Base-by-base conservation (phyloP, 2,113 vertebrate genomes). In the Gadus chalcogrammus region DNA sequence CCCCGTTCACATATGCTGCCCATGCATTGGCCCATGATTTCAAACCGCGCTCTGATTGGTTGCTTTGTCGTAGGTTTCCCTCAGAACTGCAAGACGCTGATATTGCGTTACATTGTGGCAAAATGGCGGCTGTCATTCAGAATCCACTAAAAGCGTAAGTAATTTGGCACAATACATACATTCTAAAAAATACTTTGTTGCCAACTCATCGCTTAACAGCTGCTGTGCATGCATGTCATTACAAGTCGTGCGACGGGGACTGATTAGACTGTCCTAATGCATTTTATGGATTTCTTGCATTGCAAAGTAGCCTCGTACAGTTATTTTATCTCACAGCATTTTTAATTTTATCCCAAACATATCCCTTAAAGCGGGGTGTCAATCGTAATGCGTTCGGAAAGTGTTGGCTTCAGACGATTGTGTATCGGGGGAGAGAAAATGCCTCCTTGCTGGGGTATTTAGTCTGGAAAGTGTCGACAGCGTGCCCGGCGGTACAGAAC, bases 111-210 rank as follows among this genome's bases (percentile, higher is more conserved):
- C 95, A 97, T 94, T 95, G 94, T 94, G 94, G 95, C 96, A 97
- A 97, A 97, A 98, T 98, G 96, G 96, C 96, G 96, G 95, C 96
- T 97, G 96, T 97, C 96, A 98, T 98, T 98, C 96, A 98, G 95
- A 97, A 97, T 94, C 96, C 95, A 93, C 94, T 98, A 93, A 98
- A 97, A 96, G 95, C 95, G 96, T 97, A 95, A 97, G 96, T 98
- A 96, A 92, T 90, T 89, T 85, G 77, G 80, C 62, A 85, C 76
- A 85, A 85, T 88, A 71, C 60, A 63, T 38, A 81, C 82, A 78
- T 84, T 86, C 61, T 76, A 52, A 84, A 63, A 64, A 68, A 79
- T 79, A 87, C 75, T 91, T 89, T 88, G 73, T 68, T 88, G 79
- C 80, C 75, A 87, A 81, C 71, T 84, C 62, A 82, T 67, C 35